Evolutionary conservation across 2,797 vertebrate genomes (phyloP).

Genomic region (Epinephelus awoara): DNA sequence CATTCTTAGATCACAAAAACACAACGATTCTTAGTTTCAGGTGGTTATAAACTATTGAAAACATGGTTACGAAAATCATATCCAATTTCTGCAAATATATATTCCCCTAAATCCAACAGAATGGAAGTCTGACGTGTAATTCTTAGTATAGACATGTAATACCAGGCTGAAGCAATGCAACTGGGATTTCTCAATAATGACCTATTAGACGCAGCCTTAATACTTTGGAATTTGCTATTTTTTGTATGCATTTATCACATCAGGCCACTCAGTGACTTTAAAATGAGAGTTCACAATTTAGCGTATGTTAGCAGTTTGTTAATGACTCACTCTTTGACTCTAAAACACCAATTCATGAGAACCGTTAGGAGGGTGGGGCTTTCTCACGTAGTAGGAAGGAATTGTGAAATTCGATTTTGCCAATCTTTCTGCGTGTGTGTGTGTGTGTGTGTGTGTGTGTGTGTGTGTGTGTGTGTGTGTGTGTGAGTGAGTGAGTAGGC

Average conservation of each 20-base stretch:
- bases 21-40: too few species aligned
- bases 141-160: background rate
- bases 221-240: accelerated
- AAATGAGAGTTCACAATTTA: background rate
- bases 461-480: background rate
- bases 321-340: slow-evolving; percentile 36
- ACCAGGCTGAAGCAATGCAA: background rate
- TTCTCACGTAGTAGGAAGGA: slow-evolving; percentile 50
- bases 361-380: background rate
- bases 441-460: background rate
- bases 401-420: slow-evolving; percentile 49
- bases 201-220: background rate
- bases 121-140: background rate
- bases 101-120: too few species aligned
- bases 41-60: too few species aligned
- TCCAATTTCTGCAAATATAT: too few species aligned
- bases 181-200: background rate
- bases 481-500: background rate
- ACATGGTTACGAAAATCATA: too few species aligned
- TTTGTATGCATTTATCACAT: background rate
- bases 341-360: slow-evolving; percentile 1
- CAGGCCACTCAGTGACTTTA: background rate
- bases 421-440: slow-evolving; percentile 3
- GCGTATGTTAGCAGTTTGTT: background rate
- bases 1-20: too few species aligned